A percentile compares a stretch with the other conserved stretches of the same genome.
These are phyloP conservation scores for Limnodromus scolopaceus DNA, from an alignment of 2,797 vertebrate species.

Conservation along the genomic window DNA sequence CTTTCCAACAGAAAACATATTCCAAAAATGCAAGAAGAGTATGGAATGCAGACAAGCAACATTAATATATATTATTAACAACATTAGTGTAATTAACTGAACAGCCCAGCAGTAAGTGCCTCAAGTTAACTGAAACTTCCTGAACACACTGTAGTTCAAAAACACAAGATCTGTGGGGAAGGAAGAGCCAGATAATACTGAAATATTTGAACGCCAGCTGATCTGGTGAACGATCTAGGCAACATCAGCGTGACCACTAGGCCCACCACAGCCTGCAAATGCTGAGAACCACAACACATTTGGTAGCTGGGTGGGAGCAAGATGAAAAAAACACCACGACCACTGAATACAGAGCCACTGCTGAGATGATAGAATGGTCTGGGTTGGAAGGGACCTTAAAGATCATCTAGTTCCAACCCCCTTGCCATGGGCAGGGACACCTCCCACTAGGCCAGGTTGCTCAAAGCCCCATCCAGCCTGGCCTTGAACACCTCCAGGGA, in stretches of 20 bases:
- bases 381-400: not conserved
- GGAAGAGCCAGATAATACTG: not conserved
- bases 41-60: slow-evolving; percentile 23
- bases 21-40: not conserved
- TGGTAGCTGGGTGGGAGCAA: rapidly evolving
- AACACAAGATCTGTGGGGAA: not conserved
- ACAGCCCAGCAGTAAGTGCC: not conserved
- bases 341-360: not conserved
- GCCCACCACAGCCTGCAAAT: not conserved
- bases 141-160: not conserved
- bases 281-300: rapidly evolving
- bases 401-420: not conserved
- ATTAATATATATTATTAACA: not conserved
- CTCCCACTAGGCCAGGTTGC: not conserved
- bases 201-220: not conserved
- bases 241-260: not conserved
- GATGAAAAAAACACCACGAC: not conserved
- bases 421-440: not conserved
- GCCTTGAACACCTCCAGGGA: not conserved
- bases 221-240: rapidly evolving
- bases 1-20: not conserved
- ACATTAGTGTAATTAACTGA: slow-evolving; percentile 9
- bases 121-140: slow-evolving; percentile 3
- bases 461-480: not conserved
- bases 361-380: too few relatives aligned